Evolutionary conservation across 2,888 invertebrate genomes (phyloP), one percentile per base, ranked within the genome.

Genomic region (Augiades crinisus): DNA sequence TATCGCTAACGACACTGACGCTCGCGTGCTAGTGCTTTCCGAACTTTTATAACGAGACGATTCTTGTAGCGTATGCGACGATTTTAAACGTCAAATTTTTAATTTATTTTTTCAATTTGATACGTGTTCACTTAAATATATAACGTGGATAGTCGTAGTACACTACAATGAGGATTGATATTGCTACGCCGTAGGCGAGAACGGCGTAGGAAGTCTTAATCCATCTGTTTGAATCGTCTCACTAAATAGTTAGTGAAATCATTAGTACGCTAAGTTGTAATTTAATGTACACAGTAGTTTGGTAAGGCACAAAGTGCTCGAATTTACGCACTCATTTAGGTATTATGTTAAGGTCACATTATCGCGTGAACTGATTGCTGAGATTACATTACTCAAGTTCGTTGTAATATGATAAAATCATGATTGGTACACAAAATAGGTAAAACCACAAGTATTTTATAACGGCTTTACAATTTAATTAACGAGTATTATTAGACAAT

Each of bases 1-100:
- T 59, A 58, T 56, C 56, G 62, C 63, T 64, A 57, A 37, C 8
- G n/a, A 64, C 65, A 59, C 53, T 59, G 58, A 59, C 61, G 30
- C 27, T 41, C 14, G 2, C 8, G 12, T 47, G 33, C 40, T 33
- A 31, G 22, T 47, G 19, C 10, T 40, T 38, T 30, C 16, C 22
- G n/a, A 24, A 19, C 16, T 24, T 17, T 34, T 8, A 6, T 8
- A 34, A 5, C 4, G 27, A n/a, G 30, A 3, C 5, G 30, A 30
- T 12, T 30, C 30, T 12, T 5, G 30, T n/a, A n/a, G 10, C 5
- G 12, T 2, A 2, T 10, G 10, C 24, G 6, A 2, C n/a, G 10
- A 27, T 10, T 10, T 27, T 10, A 8, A 5, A 7, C n/a, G 10
- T 27, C 10, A 10, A 27, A n/a, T 27, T n/a, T n/a, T n/a, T n/a